phyloP scores from a whole-genome alignment of 2,797 vertebrate species.

The Phalanger gymnotis region DNA sequence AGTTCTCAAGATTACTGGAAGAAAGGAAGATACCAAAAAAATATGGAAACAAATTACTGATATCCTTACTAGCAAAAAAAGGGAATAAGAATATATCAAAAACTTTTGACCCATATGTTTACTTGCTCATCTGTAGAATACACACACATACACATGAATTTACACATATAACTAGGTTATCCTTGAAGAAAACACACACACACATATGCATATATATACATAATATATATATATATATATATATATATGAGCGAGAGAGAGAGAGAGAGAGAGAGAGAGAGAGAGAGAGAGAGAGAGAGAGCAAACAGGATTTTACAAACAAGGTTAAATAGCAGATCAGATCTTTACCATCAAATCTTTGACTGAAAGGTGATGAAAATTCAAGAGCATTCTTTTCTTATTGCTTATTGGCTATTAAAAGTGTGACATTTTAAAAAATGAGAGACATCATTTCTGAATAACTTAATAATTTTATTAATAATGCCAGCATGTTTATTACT shows the following conservation, averaged over 20 bases:
- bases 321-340: not conserved
- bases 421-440: too few relatives aligned
- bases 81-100: not conserved
- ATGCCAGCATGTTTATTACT: too few relatives aligned
- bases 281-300: not conserved
- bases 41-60: not conserved
- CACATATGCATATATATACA: too few relatives aligned
- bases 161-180: not conserved
- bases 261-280: too few relatives aligned
- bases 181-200: not conserved
- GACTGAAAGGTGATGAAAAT: not conserved
- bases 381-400: not conserved
- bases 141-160: not conserved
- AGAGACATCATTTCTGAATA: too few relatives aligned
- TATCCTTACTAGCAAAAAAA: not conserved
- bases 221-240: too few relatives aligned
- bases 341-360: not conserved
- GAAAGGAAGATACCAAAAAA: not conserved
- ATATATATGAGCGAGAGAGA: too few relatives aligned
- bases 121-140: not conserved
- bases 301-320: not conserved
- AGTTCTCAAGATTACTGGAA: not conserved
- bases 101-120: not conserved
- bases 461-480: too few relatives aligned
- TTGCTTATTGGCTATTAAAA: not conserved